Percentiles rank a stretch among this genome's conserved stretches.
These are phyloP conservation scores for Cynopterus sphinx DNA, from an alignment of 2,797 vertebrate species.

Conservation along the genomic window DNA sequence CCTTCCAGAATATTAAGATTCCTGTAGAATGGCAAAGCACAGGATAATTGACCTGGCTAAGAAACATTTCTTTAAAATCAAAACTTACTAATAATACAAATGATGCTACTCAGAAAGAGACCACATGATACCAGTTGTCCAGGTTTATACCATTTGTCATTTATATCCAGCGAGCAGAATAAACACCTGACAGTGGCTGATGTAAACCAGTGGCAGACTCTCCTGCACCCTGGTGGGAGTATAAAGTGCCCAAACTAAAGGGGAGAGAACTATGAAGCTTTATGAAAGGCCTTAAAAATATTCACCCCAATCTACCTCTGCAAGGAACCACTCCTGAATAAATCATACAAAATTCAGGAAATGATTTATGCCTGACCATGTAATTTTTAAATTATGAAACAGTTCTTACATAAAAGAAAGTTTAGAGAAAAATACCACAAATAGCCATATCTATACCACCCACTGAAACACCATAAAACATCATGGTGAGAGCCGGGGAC, in stretches of 20 bases:
- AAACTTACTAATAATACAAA: not conserved
- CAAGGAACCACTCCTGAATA: not conserved
- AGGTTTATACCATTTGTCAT: not conserved
- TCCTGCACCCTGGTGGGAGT: not conserved
- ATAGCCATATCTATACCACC: not conserved
- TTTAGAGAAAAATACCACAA: not conserved
- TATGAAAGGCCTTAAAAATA: not conserved
- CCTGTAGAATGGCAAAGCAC: not conserved
- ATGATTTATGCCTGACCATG: not conserved
- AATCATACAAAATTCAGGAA: not conserved
- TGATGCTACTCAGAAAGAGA: not conserved
- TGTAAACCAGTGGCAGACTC: not conserved
- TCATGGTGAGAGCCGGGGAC: fast-evolving
- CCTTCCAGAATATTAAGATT: not conserved
- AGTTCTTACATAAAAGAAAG: not conserved
- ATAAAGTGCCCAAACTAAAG: fast-evolving
- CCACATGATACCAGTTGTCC: too few relatives aligned
- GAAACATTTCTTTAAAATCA: not conserved
- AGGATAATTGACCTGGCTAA: not conserved
- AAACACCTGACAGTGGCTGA: not conserved
- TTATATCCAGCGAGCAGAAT: not conserved
- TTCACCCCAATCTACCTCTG: not conserved
- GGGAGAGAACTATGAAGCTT: too few relatives aligned
- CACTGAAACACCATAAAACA: not conserved
- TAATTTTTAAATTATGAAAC: not conserved